Percentiles rank a stretch among this genome's conserved stretches.
Conservation (phyloP, 2,888 invertebrate genomes). For the Piscicola geometra region DNA sequence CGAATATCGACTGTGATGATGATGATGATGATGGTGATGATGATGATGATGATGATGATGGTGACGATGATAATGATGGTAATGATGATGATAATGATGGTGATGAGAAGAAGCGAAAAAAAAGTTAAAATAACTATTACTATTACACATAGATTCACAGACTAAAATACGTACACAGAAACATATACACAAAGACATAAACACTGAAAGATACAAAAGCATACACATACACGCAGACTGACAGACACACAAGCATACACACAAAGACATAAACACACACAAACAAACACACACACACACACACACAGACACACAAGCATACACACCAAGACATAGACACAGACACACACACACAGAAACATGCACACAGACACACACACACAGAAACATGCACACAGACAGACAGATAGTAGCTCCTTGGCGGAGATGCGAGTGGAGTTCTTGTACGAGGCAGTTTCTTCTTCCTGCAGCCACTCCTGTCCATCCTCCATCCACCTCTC, state of each 20-base stretch:
- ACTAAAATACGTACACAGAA: neutral
- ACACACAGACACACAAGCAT: no score
- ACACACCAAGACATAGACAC: no score
- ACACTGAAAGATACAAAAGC: no score
- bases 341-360: slow-evolving; percentile 7
- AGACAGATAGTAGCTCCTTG: slow-evolving; percentile 63
- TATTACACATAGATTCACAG: neutral
- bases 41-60: no score
- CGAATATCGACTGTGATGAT: neutral
- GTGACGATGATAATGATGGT: no score
- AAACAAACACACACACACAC: no score
- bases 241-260: no score
- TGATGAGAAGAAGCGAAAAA: no score
- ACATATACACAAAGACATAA: neutral
- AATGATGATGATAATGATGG: no score
- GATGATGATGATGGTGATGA: neutral
- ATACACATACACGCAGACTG: no score
- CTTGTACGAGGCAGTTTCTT: slow-evolving; percentile 64
- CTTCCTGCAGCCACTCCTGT: slow-evolving; percentile 58
- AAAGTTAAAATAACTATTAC: no score
- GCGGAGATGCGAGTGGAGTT: slow-evolving; percentile 67
- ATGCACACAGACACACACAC: slow-evolving; percentile 5
- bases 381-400: slow-evolving; percentile 36
- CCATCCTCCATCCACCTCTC: slow-evolving; percentile 11
- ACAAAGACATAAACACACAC: no score